Base-by-base conservation (phyloP, 2,113 vertebrate species). In the Cheilinus undulatus region DNA sequence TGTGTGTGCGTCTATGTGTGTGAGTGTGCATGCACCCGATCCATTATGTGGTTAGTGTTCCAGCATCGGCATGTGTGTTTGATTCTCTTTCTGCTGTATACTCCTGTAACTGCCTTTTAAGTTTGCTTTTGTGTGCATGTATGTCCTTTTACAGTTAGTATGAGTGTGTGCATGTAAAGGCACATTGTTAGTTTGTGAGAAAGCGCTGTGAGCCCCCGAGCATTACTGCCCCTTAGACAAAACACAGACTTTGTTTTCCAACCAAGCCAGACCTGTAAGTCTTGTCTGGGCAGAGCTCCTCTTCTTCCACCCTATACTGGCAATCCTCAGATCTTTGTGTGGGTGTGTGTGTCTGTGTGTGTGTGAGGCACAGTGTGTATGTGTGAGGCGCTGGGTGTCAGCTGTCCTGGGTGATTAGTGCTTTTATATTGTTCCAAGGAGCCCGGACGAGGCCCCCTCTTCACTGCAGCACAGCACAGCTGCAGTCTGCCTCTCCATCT, bases 231-330 rank as follows among this genome's bases (percentile, higher is more conserved):
- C 42, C 82, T 82, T 93, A 96, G 95, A 96, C 95, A 96, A 95
- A 96, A 96, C 95, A 96, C 93, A 95, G 94, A 94, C 94, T 93
- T 88, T 93, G 86, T 85, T 92, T 91, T 93, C 73, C 89, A 91
- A 91, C 90, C 83, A 84, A 91, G 88, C 92, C 88, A 86, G 92
- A 91, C 88, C 86, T 91, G 88, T 59, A 77, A 83, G 84, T 88
- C 88, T 88, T 90, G 90, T 89, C 82, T 84, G 85, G 90, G 85
- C 93, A 85, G 79, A 80, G 84, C 83, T 81, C 79, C 67, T 80
- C 74, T 84, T 48, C 82, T 86, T 90, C 78, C 78, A 85, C 80
- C 77, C 76, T 80, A 52, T 42, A 79, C 69, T 68, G 42, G 84
- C 80, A 77, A 76, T 83, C 89, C 84, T 91, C 75, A 87, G 87